Base-by-base conservation (phyloP, 2,797 vertebrate species). In the Heliangelus exortis region DNA sequence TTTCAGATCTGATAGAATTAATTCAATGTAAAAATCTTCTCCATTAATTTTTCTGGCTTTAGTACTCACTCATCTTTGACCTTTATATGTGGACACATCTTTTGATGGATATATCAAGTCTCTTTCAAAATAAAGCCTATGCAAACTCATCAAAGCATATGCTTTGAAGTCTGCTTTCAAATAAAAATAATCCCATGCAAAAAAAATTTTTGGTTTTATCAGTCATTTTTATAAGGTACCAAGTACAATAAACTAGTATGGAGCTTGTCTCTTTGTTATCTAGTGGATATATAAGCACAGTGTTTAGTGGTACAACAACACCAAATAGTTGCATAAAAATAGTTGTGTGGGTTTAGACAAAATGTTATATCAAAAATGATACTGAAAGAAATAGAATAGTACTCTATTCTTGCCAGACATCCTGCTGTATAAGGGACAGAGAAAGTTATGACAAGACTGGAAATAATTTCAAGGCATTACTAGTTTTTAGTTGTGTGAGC, bases 241-340 rank as follows among this genome's bases (percentile, higher is more conserved):
- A 55, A 78, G 45, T 29, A 61, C 8, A 76, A 61, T 31, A 84
- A 45, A 29, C 31, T 65, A 80, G 55, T 47, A 48, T 0, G 7
- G 57, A 61, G 7, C 11, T 78, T 86, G 16, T 18, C 16, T 67
- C 33, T 89, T 5, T 1, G 28, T 73, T 74, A 54, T 80, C 41
- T 67, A 55, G 45, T 62, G 61, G 8, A 23, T 91, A 21, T 47
- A 43, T 47, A 58, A 51, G 41, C 18, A 47, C 16, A 91, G 57
- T 31, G 75, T 62, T 95, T 87, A 81, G 78, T 39, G 47, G 65
- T 75, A 34, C 26, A 87, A 71, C 85, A 54, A 61, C 10, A 19
- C 36, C 63, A 94, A 62, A 66, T 73, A 83, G 86, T 76, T 87
- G 25, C 45, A 74, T 82, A 63, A 94, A 61, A 93, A 86, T 55